Evolutionary conservation across 2,113 vertebrate genomes (phyloP).

Genomic region (Lagopus leucura): DNA sequence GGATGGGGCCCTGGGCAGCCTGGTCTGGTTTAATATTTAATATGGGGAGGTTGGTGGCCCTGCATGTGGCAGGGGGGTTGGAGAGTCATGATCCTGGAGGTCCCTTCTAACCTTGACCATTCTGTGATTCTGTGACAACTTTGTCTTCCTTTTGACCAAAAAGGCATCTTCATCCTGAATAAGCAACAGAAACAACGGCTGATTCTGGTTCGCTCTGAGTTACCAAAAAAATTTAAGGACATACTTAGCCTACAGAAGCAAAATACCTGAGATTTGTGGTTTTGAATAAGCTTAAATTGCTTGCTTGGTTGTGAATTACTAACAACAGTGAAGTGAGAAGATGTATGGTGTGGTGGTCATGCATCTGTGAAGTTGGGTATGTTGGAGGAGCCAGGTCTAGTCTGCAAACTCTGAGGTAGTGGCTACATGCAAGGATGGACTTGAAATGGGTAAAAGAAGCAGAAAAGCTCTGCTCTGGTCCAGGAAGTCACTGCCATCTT

Average conservation of each 20-base stretch:
- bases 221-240: neutral
- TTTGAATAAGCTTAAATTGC: neutral
- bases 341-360: neutral
- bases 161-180: neutral
- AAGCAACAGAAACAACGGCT: neutral
- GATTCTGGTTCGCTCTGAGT: neutral
- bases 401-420: neutral
- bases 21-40: no score
- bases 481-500: neutral
- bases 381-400: neutral
- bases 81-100: no score
- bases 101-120: no score
- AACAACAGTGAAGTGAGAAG: neutral
- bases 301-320: neutral
- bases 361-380: rapidly evolving
- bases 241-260: neutral
- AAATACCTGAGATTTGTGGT: neutral
- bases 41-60: no score
- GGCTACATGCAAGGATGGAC: neutral
- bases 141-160: neutral
- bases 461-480: neutral
- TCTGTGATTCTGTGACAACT: neutral
- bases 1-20: no score
- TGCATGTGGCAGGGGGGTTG: no score
- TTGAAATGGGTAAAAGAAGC: neutral